Base-by-base conservation (phyloP, 2,888 invertebrate species). In the Agonopterix heracliana region DNA sequence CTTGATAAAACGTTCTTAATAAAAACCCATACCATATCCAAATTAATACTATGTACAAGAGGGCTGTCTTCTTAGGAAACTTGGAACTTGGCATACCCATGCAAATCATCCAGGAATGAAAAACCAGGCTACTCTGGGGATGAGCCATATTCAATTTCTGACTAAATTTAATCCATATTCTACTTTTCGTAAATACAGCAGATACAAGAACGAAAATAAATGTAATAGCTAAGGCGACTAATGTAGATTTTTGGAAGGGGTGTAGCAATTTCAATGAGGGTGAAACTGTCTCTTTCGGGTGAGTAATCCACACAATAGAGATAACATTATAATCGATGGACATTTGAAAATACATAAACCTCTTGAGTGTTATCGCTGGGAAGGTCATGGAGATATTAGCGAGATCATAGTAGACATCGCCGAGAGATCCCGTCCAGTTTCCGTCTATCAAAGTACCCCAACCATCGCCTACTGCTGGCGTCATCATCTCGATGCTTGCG, bases 351-450 rank as follows among this genome's bases (percentile, higher is more conserved):
- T 68, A 52, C 0, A 62, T 59, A 49, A 67, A 73, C 54, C 84
- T 72, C 8, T 70, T 44, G 1, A 71, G 52, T 0, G 85, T 83
- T 9, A 84, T 40, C 26, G 74, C 74, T 0, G 70, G 73, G 3
- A 81, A 84, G 2, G 84, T 83, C 64, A 85, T 83, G 0, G 85
- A 85, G 17, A 85, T 71, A 55, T 84, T 81, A 0, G 86, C 86
- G 10, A 67, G 51, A n/a, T 74, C 72, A 35, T 79, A 60, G 41
- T 74, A 67, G 10, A 84, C 47, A 50, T 85, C 84, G 12, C 70
- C 74, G 0, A 86, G 70, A 1, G 83, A 85, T 1, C 86, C 86
- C 3, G 74, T 59, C 86, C 86, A 86, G 0, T 70, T 66, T 1
- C 77, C 80, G 0, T 57, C 51, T 9, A 75, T 64, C 0, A 71